Percentiles rank a stretch among this genome's conserved stretches.
These are phyloP conservation scores for Lithosia quadra DNA, from an alignment of 2,888 invertebrate species.

Conservation along the genomic window DNA sequence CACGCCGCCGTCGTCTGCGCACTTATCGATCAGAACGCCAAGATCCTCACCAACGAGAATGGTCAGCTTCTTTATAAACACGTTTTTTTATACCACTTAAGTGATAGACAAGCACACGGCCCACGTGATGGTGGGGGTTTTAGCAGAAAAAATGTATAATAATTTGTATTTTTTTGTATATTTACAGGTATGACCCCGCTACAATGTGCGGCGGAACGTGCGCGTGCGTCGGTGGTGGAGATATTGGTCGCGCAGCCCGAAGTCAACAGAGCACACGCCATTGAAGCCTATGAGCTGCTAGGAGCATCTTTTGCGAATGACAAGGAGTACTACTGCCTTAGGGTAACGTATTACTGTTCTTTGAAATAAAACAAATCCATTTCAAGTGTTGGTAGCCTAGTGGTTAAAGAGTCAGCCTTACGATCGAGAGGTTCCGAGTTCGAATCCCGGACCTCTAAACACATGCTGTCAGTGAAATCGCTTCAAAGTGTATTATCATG, in stretches of 20 bases:
- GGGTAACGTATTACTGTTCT: constrained; percentile 63
- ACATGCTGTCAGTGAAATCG: too few relatives aligned
- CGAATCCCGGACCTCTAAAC: too few relatives aligned
- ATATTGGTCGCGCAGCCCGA: constrained; percentile 88
- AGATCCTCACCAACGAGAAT: constrained; percentile 91
- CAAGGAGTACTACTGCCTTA: constrained; percentile 94
- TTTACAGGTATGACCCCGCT: constrained; percentile 91
- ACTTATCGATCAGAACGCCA: constrained; percentile 91
- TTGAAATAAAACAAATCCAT: too few relatives aligned
- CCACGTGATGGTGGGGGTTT: too few relatives aligned
- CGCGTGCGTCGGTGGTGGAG: constrained; percentile 93
- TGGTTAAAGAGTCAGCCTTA: too few relatives aligned
- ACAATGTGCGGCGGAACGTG: constrained; percentile 94
- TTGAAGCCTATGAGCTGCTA: constrained; percentile 94
- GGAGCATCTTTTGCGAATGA: constrained; percentile 98
- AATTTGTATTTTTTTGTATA: neutral
- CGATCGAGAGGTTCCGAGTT: too few relatives aligned
- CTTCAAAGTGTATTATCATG: too few relatives aligned
- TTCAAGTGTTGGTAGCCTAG: too few relatives aligned
- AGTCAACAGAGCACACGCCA: constrained; percentile 90
- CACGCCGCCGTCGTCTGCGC: constrained; percentile 92
- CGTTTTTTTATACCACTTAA: too few relatives aligned
- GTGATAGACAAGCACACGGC: too few relatives aligned
- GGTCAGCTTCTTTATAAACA: too few relatives aligned
- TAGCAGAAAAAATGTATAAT: too few relatives aligned